A percentile compares a stretch with the other conserved stretches of the same genome.
phyloP scores from a whole-genome alignment of 2,797 vertebrate species.

The Cynopterus sphinx region DNA sequence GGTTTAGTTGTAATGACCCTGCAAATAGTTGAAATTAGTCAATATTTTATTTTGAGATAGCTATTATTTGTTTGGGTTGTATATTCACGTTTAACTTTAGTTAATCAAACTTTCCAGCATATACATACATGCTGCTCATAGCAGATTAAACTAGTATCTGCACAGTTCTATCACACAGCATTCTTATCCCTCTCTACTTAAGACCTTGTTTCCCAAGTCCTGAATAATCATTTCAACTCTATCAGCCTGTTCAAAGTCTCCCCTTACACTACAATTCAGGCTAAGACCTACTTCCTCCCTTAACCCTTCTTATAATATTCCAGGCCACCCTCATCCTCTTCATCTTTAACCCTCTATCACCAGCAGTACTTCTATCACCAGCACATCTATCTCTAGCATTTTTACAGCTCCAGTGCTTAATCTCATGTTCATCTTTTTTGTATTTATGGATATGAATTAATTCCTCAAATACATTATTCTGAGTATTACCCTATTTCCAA shows the following conservation, averaged over 20 bases:
- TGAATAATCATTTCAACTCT: not conserved
- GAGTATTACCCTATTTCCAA: not conserved
- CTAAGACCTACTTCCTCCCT: not conserved
- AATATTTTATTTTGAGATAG: not conserved
- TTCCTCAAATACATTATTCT: not conserved
- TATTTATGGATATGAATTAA: not conserved
- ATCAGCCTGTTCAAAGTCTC: not conserved
- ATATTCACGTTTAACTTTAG: not conserved
- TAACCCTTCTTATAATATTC: not conserved
- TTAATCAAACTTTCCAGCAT: not conserved
- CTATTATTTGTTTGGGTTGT: not conserved
- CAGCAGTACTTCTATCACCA: not conserved
- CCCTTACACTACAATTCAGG: not conserved
- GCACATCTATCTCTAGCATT: not conserved
- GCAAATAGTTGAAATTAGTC: not conserved
- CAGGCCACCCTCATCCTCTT: not conserved
- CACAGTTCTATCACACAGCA: accelerated
- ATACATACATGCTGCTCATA: not conserved
- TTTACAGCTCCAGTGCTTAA: not conserved
- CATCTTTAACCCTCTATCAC: not conserved
- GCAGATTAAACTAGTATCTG: not conserved
- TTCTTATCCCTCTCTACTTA: not conserved
- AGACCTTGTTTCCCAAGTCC: not conserved
- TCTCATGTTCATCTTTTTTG: not conserved
- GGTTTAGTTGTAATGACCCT: not conserved